A percentile compares a stretch with the other conserved stretches of the same genome.
Evolutionary conservation across 1,140 invertebrate species (phyloP).

Genomic region (Euura lappo): DNA sequence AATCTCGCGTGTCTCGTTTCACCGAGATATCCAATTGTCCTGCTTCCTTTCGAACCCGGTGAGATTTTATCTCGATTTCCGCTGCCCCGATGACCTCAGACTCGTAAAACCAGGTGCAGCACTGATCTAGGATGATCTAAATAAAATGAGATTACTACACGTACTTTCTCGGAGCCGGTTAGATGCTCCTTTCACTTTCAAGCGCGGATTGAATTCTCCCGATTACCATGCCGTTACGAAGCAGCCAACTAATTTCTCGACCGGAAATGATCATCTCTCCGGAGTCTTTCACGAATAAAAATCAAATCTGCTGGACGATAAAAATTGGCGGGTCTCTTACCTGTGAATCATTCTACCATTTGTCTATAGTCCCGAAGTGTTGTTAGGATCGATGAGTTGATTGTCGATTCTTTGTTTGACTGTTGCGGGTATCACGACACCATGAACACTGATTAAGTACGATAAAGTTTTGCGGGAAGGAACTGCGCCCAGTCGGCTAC

Average conservation of each 20-base stretch:
- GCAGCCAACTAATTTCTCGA: no score
- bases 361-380: not conserved
- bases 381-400: not conserved
- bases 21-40: not conserved
- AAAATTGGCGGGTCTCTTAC: not conserved
- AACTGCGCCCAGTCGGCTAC: not conserved
- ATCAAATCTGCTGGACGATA: no score
- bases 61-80: no score
- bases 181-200: conserved; percentile 52
- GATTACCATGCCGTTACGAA: no score
- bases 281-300: no score
- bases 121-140: conserved; percentile 21
- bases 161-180: conserved; percentile 44
- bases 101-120: conserved; percentile 21
- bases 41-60: no score
- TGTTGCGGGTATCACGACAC: not conserved
- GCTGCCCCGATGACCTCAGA: not conserved
- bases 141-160: conserved; percentile 28
- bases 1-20: not conserved
- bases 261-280: no score
- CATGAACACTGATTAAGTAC: not conserved
- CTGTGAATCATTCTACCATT: conserved; percentile 4
- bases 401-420: not conserved
- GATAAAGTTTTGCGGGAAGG: not conserved
- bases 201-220: not conserved